Evolutionary conservation across 2,888 invertebrate species (phyloP).

Genomic region (Marronus borbonicus): DNA sequence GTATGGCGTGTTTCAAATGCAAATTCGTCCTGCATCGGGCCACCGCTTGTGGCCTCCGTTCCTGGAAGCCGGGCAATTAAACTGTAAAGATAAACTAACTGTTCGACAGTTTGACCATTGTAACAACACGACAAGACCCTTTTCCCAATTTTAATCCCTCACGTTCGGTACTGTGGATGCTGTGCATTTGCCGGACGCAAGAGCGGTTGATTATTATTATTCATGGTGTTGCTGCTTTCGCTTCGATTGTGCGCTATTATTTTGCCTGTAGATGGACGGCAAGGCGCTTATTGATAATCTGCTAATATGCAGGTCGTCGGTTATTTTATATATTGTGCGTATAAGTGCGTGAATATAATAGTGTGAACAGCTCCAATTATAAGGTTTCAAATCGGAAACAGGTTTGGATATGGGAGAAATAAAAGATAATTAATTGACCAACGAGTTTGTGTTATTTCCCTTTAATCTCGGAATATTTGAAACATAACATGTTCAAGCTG

Average conservation of each 20-base stretch:
- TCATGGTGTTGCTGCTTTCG: constrained; percentile 32
- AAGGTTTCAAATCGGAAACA: constrained; percentile 12
- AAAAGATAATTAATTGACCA: too few relatives aligned
- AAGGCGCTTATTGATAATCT: constrained; percentile 30
- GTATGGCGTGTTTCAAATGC: constrained; percentile 45
- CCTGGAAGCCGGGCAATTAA: constrained; percentile 46
- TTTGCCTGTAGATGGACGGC: constrained; percentile 11
- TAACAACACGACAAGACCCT: constrained; percentile 46
- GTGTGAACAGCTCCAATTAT: constrained; percentile 31
- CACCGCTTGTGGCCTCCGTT: constrained; percentile 45
- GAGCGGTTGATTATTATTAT: constrained; percentile 31
- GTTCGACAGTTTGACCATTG: constrained; percentile 46
- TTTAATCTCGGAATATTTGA: too few relatives aligned
- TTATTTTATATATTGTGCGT: constrained; percentile 17
- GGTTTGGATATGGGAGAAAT: background rate
- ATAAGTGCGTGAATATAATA: constrained; percentile 21
- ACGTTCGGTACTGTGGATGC: constrained; percentile 26
- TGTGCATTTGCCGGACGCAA: constrained; percentile 12
- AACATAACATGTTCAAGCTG: too few relatives aligned
- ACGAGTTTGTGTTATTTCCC: too few relatives aligned
- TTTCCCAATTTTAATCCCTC: constrained; percentile 45
- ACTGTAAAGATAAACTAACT: constrained; percentile 48
- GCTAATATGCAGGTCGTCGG: background rate
- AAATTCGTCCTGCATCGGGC: constrained; percentile 47
- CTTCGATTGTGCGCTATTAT: constrained; percentile 24